Conservation (phyloP, 2,113 vertebrate genomes). For the Plotosus lineatus region DNA sequence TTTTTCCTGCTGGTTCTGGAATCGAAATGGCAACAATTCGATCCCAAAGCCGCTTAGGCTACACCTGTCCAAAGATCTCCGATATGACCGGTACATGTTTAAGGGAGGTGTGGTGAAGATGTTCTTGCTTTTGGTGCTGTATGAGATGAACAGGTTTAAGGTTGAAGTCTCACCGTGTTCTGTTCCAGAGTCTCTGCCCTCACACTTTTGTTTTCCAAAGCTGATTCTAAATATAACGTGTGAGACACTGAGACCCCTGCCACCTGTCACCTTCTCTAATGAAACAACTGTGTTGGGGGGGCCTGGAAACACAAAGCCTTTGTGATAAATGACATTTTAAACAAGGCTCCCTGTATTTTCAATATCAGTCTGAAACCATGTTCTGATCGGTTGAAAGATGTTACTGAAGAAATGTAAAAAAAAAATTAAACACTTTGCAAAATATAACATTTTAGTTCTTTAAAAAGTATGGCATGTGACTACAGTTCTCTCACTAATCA, state of each 20-base stretch:
- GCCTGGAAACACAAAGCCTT: not conserved
- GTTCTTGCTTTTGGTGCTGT: not conserved
- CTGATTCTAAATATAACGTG: not conserved
- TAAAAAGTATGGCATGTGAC: not conserved
- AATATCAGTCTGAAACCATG: not conserved
- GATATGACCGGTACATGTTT: no score
- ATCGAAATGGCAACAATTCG: no score
- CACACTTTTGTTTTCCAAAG: not conserved
- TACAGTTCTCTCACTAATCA: not conserved
- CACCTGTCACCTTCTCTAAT: constrained; percentile 35
- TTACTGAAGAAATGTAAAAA: not conserved
- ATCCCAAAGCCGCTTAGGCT: no score
- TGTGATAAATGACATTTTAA: not conserved
- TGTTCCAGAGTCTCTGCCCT: not conserved
- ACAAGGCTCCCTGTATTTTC: not conserved
- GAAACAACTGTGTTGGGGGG: constrained; percentile 9
- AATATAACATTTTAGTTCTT: not conserved
- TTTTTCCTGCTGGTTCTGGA: no score
- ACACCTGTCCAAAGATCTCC: no score
- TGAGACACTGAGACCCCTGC: constrained; percentile 21
- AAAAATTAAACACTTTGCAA: not conserved
- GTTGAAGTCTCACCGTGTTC: not conserved
- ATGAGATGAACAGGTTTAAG: not conserved
- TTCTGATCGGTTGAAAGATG: not conserved
- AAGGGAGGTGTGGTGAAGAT: not conserved